Percentiles rank a stretch among this genome's conserved stretches.
These are phyloP conservation scores for Blastobasis adustella DNA, from an alignment of 2,888 invertebrate genomes.

Conservation along the genomic window DNA sequence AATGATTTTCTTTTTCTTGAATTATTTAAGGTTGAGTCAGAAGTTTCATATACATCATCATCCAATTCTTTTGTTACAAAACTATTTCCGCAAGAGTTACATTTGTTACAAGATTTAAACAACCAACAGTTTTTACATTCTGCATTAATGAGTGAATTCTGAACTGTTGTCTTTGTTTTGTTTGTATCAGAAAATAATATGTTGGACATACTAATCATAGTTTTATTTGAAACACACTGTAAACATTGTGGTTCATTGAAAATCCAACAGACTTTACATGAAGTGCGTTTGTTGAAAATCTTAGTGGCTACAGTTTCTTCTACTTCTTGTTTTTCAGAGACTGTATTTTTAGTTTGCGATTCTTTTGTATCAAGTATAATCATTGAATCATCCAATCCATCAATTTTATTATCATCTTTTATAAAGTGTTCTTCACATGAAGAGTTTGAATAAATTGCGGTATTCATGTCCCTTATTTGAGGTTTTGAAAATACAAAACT, in stretches of 20 bases:
- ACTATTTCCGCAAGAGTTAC: neutral
- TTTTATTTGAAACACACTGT: constrained; percentile 10
- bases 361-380: too few species aligned
- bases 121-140: neutral
- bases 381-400: neutral
- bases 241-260: constrained; percentile 23
- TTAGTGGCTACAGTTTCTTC: neutral
- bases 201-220: too few species aligned
- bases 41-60: neutral
- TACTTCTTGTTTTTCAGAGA: too few species aligned
- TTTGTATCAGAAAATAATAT: neutral
- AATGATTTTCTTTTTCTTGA: constrained; percentile 11
- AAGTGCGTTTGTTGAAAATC: neutral
- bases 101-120: neutral
- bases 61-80: neutral
- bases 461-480: neutral
- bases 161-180: neutral
- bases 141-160: neutral
- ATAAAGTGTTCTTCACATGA: too few species aligned
- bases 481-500: constrained; percentile 25
- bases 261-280: constrained; percentile 25
- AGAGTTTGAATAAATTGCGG: neutral
- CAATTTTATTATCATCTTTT: neutral
- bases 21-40: neutral
- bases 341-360: too few species aligned